Evolutionary conservation across 2,888 invertebrate species (phyloP), one percentile per base, ranked within the genome.

Genomic region (Zonitis immaculata): DNA sequence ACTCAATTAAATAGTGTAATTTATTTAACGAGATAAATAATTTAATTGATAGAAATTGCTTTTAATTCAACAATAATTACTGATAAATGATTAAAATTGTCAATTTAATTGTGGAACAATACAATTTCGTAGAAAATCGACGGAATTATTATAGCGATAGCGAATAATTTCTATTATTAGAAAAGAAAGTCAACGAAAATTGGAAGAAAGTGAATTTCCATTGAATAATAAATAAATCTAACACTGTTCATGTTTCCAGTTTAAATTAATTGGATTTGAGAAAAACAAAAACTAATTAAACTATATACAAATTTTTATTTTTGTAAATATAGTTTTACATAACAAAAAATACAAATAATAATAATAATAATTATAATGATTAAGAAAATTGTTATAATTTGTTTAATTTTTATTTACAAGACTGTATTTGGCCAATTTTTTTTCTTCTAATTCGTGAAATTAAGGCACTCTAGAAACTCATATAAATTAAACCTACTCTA

Each of bases 381-480:
- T n/a, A n/a, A n/a, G n/a, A n/a, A n/a, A n/a, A n/a, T n/a, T n/a
- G n/a, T n/a, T n/a, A n/a, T n/a, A n/a, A n/a, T n/a, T n/a, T n/a
- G n/a, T n/a, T n/a, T n/a, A n/a, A n/a, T n/a, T n/a, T n/a, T n/a
- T n/a, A n/a, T n/a, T n/a, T n/a, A n/a, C n/a, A n/a, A n/a, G 25
- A 44, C 22, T 44, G 26, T 43, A 58, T 57, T 60, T 57, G 57
- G 60, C 52, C 49, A 57, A n/a, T n/a, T n/a, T n/a, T 51, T 54
- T 45, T 43, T 42, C 16, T 42, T 48, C 51, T 42, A 39, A 52
- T 12, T 12, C 6, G 12, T 9, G 11, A n/a, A 30, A 30, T n/a
- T 60, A 58, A 58, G 58, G 58, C 57, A 57, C 44, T 47, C 30
- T 43, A 32, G 28, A 49, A 44, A 43, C 47, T 20, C 22, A 43